These are phyloP conservation scores for Leptocoma aspasia DNA, from an alignment of 2,113 vertebrate species.

Conservation along the genomic window DNA sequence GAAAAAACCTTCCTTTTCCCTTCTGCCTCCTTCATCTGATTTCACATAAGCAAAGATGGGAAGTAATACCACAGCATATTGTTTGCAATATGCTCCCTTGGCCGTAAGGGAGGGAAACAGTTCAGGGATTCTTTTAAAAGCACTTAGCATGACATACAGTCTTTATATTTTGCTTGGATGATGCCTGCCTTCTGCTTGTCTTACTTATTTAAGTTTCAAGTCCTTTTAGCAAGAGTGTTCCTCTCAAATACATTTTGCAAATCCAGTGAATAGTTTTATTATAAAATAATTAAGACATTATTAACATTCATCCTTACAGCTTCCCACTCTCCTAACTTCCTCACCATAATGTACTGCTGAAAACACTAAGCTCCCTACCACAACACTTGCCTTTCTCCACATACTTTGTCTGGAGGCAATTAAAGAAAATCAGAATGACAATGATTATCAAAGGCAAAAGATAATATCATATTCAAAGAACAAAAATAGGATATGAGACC, in stretches of 20 bases:
- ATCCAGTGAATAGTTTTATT: neutral
- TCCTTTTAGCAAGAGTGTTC: neutral
- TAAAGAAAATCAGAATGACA: conserved; percentile 33
- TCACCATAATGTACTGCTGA: neutral
- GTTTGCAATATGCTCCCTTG: conserved; percentile 58
- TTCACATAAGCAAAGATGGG: conserved; percentile 48
- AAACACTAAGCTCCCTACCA: neutral
- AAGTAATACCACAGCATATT: conserved; percentile 41
- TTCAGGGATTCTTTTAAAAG: conserved; percentile 50
- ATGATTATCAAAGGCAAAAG: conserved; percentile 37
- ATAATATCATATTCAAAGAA: conserved; percentile 33
- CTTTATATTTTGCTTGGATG: conserved; percentile 48
- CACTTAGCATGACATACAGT: conserved; percentile 32
- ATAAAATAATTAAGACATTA: conserved; percentile 18
- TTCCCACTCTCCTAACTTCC: neutral
- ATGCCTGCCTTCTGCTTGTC: conserved; percentile 49
- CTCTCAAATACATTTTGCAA: conserved; percentile 6
- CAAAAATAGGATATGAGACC: conserved; percentile 14
- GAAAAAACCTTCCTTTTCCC: neutral
- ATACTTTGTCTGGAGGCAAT: conserved; percentile 13
- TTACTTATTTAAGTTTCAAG: conserved; percentile 42
- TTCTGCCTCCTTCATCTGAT: neutral
- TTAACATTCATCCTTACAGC: neutral
- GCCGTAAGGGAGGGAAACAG: conserved; percentile 46
- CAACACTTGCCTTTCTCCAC: neutral